Evolutionary conservation across 2,797 vertebrate species (phyloP), one percentile per base, ranked within the genome.

Genomic region (Channallabes apus): DNA sequence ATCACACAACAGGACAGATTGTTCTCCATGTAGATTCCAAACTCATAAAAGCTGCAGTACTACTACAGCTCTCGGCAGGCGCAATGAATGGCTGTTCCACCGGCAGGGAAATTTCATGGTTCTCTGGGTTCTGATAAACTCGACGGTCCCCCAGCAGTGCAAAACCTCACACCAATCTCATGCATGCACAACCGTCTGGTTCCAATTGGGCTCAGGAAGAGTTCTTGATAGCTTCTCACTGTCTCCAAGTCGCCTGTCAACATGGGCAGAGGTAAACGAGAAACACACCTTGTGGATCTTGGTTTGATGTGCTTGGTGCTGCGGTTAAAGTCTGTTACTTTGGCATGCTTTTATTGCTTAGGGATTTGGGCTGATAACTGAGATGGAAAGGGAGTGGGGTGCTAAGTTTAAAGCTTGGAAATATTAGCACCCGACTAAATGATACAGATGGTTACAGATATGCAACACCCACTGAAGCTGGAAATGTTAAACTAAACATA

Each of bases 181-280:
- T 35, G 38, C 79, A 56, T 51, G 41, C 24, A 46, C 46, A 59
- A 89, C 92, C 93, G 93, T 93, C 92, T 93, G 92, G 92, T 91
- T 93, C 91, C 81, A 88, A 92, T 91, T 91, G 91, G 89, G 85
- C 85, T 87, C 89, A 91, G 92, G 91, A 93, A 93, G 88, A 85
- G 82, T 88, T 91, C 85, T 54, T 62, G 32, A 77, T 58, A 27
- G 54, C 72, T 78, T 86, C 72, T 82, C 80, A 82, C 67, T 73
- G 46, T 82, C 62, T 86, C 73, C 27, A 7, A n/a, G 24, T 85
- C n/a, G 22, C 46, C 61, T 77, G 71, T 85, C 61, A 67, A 41
- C 51, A 46, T n/a, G 46, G 61, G 51, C 80, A 67, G 71, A 76
- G 54, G 71, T 58, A 35, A 85, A 75, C 29, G 12, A 77, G 46